phyloP scores from a whole-genome alignment of 53 echinoderm and acorn worm genomes.

The Arbacia lixula region DNA sequence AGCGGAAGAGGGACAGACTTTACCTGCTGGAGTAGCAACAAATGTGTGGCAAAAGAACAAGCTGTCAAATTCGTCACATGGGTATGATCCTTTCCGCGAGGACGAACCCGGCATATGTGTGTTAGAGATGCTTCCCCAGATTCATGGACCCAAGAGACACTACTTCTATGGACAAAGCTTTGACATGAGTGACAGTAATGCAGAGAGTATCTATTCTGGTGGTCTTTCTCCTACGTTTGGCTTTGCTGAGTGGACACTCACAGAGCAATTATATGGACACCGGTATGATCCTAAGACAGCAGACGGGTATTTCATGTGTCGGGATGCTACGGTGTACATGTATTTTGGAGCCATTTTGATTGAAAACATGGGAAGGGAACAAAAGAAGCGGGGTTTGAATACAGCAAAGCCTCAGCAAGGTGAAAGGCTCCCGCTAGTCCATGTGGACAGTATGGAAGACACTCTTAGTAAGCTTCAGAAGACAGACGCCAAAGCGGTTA shows the following conservation, averaged over 20 bases:
- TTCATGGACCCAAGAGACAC: not conserved
- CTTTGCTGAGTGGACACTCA: not conserved
- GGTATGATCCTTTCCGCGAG: slow-evolving; percentile 40
- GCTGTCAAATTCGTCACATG: not conserved
- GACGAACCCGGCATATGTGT: slow-evolving; percentile 22
- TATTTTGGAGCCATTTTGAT: not conserved
- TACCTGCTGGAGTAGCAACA: not conserved
- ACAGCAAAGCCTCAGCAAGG: not conserved
- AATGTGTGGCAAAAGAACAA: slow-evolving; percentile 31
- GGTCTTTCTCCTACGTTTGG: not conserved
- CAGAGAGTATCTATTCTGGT: not conserved
- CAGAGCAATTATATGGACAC: not conserved
- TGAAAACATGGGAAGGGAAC: slow-evolving; percentile 4
- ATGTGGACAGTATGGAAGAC: slow-evolving; percentile 46
- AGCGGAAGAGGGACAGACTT: no score
- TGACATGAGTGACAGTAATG: slow-evolving; percentile 8
- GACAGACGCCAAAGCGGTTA: not conserved
- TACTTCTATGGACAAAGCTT: slow-evolving; percentile 3
- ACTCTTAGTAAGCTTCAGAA: slow-evolving; percentile 28
- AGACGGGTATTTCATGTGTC: slow-evolving; percentile 21
- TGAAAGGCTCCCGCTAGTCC: not conserved
- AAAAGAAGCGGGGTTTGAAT: slow-evolving; percentile 5
- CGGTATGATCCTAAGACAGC: slow-evolving; percentile 19
- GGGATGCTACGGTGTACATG: not conserved
- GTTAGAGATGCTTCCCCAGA: not conserved